Conservation (phyloP, 2,888 invertebrate genomes). For the Leucophora obtusa region DNA sequence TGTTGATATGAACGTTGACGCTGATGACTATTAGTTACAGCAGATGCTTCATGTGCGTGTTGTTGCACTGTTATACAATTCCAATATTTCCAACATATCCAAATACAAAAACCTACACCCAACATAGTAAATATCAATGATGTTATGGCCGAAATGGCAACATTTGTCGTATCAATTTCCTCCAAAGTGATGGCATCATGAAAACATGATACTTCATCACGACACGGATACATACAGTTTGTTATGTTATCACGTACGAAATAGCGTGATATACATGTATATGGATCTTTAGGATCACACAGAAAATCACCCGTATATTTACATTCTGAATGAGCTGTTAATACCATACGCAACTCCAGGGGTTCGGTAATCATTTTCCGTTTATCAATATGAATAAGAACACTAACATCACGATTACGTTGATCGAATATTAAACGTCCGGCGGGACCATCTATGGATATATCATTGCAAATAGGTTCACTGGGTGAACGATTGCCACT, state of each 20-base stretch:
- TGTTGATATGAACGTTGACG: conserved; percentile 63
- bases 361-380: conserved; percentile 71
- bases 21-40: conserved; percentile 66
- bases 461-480: conserved; percentile 74
- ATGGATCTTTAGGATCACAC: conserved; percentile 72
- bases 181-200: conserved; percentile 71
- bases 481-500: conserved; percentile 74
- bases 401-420: conserved; percentile 72
- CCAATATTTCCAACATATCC: conserved; percentile 78
- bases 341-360: conserved; percentile 74
- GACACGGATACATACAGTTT: conserved; percentile 76
- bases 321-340: conserved; percentile 75
- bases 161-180: conserved; percentile 74
- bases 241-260: conserved; percentile 76
- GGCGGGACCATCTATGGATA: conserved; percentile 73
- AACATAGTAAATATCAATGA: conserved; percentile 77
- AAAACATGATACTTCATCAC: conserved; percentile 75
- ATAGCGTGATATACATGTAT: conserved; percentile 75
- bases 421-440: conserved; percentile 74
- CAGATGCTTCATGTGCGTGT: conserved; percentile 75
- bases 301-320: conserved; percentile 72
- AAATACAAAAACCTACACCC: conserved; percentile 76
- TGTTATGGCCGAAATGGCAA: conserved; percentile 76
- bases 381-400: conserved; percentile 72
- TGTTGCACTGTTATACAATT: conserved; percentile 77